Evolutionary conservation across 2,888 invertebrate species (phyloP).

Genomic region (Andrena hattorfiana): DNA sequence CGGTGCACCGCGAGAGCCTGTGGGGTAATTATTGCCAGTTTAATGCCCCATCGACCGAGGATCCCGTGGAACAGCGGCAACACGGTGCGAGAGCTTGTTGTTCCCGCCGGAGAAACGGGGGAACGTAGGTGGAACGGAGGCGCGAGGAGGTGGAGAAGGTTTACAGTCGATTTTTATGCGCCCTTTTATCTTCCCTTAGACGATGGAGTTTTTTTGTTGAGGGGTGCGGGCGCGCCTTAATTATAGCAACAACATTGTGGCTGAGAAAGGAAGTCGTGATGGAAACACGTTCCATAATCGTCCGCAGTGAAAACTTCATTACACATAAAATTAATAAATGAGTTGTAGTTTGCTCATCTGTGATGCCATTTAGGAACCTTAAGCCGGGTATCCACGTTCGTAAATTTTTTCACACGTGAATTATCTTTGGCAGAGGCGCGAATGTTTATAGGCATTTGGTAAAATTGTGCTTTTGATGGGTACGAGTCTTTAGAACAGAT

Average conservation of each 20-base stretch:
- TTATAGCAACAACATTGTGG: background rate
- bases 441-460: too few species aligned
- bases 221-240: constrained; percentile 9
- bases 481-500: background rate
- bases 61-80: constrained; percentile 59
- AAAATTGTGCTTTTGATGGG: too few species aligned
- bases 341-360: background rate
- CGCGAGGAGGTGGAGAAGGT: constrained; percentile 18
- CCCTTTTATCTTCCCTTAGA: constrained; percentile 48
- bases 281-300: background rate
- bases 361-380: background rate
- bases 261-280: background rate
- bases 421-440: too few species aligned
- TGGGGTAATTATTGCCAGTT: constrained; percentile 72
- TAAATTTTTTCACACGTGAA: too few species aligned
- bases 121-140: background rate
- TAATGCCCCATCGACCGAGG: constrained; percentile 72
- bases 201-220: constrained; percentile 2
- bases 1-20: constrained; percentile 62
- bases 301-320: background rate
- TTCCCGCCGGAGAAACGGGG: constrained; percentile 12
- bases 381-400: background rate
- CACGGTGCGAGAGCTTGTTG: constrained; percentile 45
- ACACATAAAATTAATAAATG: background rate
- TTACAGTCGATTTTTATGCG: constrained; percentile 59